Percentiles rank a stretch among this genome's conserved stretches.
phyloP scores from a whole-genome alignment of 2,797 vertebrate genomes.

The Menidia menidia region DNA sequence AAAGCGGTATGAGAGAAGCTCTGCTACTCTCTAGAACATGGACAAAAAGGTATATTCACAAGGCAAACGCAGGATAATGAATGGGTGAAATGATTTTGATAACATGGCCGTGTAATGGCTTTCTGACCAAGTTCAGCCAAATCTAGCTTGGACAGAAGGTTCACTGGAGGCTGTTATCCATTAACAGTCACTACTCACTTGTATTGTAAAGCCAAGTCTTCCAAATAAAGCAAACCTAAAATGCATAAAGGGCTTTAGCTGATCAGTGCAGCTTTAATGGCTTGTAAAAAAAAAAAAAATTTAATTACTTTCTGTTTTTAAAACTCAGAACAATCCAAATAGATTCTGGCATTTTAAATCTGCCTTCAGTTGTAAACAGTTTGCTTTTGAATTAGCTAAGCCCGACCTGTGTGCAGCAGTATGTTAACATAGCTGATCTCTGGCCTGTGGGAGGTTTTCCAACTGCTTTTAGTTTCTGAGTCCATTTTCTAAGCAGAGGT shows the following conservation, averaged over 20 bases:
- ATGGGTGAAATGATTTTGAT: constrained; percentile 5
- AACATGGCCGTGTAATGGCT: constrained; percentile 8
- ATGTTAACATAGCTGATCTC: not conserved
- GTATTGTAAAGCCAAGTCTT: not conserved
- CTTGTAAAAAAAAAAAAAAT: not conserved
- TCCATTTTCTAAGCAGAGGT: not conserved
- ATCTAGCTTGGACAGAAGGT: not conserved
- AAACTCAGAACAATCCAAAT: not conserved
- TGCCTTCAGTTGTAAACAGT: no score
- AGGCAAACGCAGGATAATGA: not conserved
- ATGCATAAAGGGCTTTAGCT: not conserved
- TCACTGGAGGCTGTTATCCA: not conserved
- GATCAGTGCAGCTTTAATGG: not conserved
- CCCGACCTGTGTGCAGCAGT: no score
- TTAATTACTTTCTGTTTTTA: not conserved
- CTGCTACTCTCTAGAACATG: not conserved
- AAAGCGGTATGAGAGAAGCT: constrained; percentile 30
- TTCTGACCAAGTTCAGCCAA: constrained; percentile 18
- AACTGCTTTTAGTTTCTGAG: not conserved
- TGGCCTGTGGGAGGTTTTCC: not conserved
- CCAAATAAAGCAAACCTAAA: not conserved
- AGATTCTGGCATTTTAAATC: not conserved
- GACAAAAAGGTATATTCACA: not conserved
- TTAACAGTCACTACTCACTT: not conserved
- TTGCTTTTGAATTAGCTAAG: no score